These are phyloP conservation scores for Nephila pilipes DNA, from an alignment of 1,140 invertebrate genomes.

Conservation along the genomic window DNA sequence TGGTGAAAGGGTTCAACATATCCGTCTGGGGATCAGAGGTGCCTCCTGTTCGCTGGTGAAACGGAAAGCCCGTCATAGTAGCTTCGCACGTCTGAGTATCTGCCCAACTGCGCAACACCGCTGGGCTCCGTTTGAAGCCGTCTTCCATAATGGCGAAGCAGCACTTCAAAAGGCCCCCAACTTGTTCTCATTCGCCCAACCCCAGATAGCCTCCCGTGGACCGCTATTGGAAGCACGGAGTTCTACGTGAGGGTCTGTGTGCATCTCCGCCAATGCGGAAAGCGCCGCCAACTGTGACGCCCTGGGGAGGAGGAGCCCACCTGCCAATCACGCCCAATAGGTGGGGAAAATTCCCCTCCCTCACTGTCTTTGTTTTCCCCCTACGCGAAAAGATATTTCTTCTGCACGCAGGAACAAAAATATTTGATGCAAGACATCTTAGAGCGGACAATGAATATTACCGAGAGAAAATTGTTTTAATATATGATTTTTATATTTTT, in stretches of 20 bases:
- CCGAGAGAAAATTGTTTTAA: too few relatives aligned
- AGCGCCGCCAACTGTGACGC: slow-evolving; percentile 45
- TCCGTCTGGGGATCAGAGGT: slow-evolving; percentile 32
- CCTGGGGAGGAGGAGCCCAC: slow-evolving; percentile 61
- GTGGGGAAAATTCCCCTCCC: slow-evolving; percentile 26
- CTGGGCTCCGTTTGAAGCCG: slow-evolving; percentile 73
- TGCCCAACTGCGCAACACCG: slow-evolving; percentile 52
- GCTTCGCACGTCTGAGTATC: slow-evolving; percentile 41
- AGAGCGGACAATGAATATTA: not conserved
- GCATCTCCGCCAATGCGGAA: slow-evolving; percentile 43
- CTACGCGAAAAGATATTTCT: not conserved
- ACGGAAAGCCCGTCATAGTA: slow-evolving; percentile 69
- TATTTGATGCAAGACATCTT: not conserved
- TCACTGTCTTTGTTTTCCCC: not conserved
- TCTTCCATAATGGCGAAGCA: slow-evolving; percentile 65
- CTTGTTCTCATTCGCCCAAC: not conserved
- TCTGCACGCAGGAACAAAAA: not conserved
- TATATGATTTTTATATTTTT: too few relatives aligned
- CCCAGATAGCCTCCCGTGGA: not conserved
- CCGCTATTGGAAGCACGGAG: slow-evolving; percentile 33
- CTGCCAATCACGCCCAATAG: slow-evolving; percentile 72
- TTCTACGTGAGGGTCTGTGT: not conserved
- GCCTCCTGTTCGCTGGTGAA: slow-evolving; percentile 34
- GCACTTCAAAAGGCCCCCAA: slow-evolving; percentile 15
- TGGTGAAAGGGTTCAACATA: slow-evolving; percentile 66